Percentiles rank a stretch among this genome's conserved stretches.
Evolutionary conservation across 2,113 vertebrate genomes (phyloP).

Genomic region (Pipa parva): DNA sequence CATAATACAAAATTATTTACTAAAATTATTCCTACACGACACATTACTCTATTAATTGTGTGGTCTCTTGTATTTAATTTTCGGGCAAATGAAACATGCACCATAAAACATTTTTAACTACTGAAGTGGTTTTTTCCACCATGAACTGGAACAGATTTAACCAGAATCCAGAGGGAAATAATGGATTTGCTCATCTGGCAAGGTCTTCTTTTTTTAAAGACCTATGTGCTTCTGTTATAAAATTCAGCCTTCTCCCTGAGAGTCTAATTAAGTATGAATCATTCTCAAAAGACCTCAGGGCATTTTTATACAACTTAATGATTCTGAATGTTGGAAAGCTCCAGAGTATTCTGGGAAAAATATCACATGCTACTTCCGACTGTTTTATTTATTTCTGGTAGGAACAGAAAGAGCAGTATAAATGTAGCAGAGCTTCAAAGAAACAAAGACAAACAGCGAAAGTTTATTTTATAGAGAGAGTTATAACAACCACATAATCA

Average conservation of each 20-base stretch:
- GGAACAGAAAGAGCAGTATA: neutral
- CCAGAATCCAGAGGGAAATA: conserved; percentile 33
- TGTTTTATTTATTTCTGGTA: conserved; percentile 33
- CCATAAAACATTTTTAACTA: neutral
- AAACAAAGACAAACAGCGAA: no score
- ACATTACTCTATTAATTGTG: conserved; percentile 1
- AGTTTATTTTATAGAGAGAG: no score
- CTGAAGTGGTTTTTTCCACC: neutral
- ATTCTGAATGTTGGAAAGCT: conserved; percentile 36
- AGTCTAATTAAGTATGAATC: conserved; percentile 54
- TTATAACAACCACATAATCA: no score
- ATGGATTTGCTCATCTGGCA: conserved; percentile 39
- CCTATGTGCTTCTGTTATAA: conserved; percentile 25
- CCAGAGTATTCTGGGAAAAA: conserved; percentile 43
- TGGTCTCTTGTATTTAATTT: neutral
- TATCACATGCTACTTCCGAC: conserved; percentile 34
- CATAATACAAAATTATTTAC: neutral
- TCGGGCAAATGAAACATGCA: no score
- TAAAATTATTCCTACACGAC: conserved; percentile 21
- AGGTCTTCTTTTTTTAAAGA: conserved; percentile 42
- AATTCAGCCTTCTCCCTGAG: conserved; percentile 41
- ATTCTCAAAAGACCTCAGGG: conserved; percentile 45
- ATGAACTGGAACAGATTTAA: conserved; percentile 11
- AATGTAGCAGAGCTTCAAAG: neutral
- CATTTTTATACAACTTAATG: conserved; percentile 49